Base-by-base conservation (phyloP, 2,797 vertebrate genomes). In the Lophius americanus region DNA sequence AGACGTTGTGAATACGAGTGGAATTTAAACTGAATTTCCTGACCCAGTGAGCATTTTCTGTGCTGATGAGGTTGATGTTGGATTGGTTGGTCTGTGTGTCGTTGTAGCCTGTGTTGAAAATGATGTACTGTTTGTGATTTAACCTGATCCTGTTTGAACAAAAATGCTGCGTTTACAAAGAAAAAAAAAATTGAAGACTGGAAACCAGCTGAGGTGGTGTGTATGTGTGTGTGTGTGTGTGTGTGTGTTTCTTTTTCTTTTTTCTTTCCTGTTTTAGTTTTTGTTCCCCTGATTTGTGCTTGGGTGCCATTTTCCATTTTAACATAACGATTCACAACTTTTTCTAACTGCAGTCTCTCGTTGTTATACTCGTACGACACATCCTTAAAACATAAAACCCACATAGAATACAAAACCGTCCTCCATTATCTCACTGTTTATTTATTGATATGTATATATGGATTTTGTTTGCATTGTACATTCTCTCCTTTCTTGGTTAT, bases 371-470 rank as follows among this genome's bases (percentile, higher is more conserved):
- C 75, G 66, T 75, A 57, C 54, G 68, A 76, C 56, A 70, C 76
- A 67, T 49, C 76, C 73, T 73, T 70, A 73, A 33, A 81, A 79
- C 71, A 85, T 74, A 75, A 69, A 76, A 79, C 76, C 60, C 47
- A 57, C 76, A 67, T 79, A 82, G 68, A 87, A 78, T 57, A 82
- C 60, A 60, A 63, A 81, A 69, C 65, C 84, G 74, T 81, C 78
- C 69, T 82, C 35, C 42, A 70, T 79, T 80, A 62, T 70, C 70
- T 83, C 55, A 78, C 76, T 85, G 73, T 77, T 91, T 92, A 93
- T 93, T 93, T 94, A 94, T 93, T 92, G 84, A 92, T 92, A 91
- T 93, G 89, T 92, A 93, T 81, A 92, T 90, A 92, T 10, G 88
- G 77, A 80, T 82, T 85, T 88, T 85, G 60, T 89, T 92, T 91